Evolutionary conservation across 1,140 invertebrate species (phyloP).

Genomic region (Papilio polytes): DNA sequence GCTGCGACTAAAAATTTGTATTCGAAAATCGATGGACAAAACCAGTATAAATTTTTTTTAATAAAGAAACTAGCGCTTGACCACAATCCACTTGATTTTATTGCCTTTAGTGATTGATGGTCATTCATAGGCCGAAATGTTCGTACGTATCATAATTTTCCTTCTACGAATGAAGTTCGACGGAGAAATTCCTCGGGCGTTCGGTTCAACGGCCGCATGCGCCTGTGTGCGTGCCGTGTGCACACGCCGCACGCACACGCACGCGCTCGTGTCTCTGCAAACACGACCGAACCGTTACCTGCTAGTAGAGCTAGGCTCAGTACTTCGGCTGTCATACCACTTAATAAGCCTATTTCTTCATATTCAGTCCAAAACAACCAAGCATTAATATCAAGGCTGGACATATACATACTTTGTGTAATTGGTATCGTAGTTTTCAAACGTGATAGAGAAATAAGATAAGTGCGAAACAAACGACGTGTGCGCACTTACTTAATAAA

Average conservation of each 20-base stretch:
- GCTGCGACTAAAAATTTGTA: neutral
- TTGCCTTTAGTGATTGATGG: constrained; percentile 9
- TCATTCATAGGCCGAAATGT: constrained; percentile 12
- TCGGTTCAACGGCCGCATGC: constrained; percentile 80
- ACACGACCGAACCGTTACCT: constrained; percentile 78
- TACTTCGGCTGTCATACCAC: constrained; percentile 54
- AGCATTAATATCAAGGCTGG: constrained; percentile 39
- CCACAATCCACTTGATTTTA: constrained; percentile 4
- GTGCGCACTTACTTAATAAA: too few relatives aligned
- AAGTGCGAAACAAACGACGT: neutral
- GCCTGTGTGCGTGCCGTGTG: constrained; percentile 60
- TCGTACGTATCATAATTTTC: constrained; percentile 42
- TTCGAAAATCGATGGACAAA: neutral
- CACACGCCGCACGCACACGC: constrained; percentile 66
- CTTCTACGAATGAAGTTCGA: constrained; percentile 60
- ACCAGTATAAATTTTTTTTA: neutral
- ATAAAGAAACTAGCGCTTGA: neutral
- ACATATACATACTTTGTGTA: neutral
- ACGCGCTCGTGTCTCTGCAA: constrained; percentile 68
- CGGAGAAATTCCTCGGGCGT: constrained; percentile 82
- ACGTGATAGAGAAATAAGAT: neutral
- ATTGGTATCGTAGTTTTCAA: neutral
- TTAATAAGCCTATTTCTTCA: constrained; percentile 1
- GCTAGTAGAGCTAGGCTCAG: constrained; percentile 48
- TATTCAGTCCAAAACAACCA: constrained; percentile 21